Base-by-base conservation (phyloP, 2,797 vertebrate species). In the Neostethus bicornis region DNA sequence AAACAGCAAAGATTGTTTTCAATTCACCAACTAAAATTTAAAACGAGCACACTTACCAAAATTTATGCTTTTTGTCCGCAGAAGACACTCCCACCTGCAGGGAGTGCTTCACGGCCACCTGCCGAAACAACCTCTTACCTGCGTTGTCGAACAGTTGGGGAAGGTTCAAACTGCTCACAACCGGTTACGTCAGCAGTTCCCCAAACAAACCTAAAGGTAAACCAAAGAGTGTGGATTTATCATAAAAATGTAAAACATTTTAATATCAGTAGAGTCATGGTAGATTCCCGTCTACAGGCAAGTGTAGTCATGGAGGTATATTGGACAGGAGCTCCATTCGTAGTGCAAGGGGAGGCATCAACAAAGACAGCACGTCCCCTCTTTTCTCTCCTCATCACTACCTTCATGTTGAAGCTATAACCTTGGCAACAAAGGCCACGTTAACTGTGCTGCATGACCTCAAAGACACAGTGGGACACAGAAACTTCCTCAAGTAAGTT, bases 271-370 rank as follows among this genome's bases (percentile, higher is more conserved):
- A 12, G 11, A 26, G 25, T 31, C 29, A 31, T 13, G 31, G 12
- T 7, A 14, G 0, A 1, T 0, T 25, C 50, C 53, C 2, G 58
- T 19, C 57, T 31, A 48, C 75, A 95, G 94, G 94, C 4, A 96
- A 96, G 80, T 96, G 94, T 58, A 96, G 94, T 75, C 94, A 95
- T 1, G 94, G 95, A 14, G 94, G 94, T 14, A 73, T 89, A 45
- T 76, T 95, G 74, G 95, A 96, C 84, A 87, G 71, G 47, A 95
- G 94, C 73, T 87, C 90, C 51, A 39, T 78, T 42, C 69, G 53
- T 39, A 89, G 78, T 0, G 92, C 94, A 13, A 89, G 82, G 57
- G 94, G 95, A 3, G 94, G 94, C 49, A 95, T 95, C 80, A 96
- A 95, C 83, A 95, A 96, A 70, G 94, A 96, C 71, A 95, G 92